Conservation (phyloP, 2,797 vertebrate genomes). For the Lates japonicus region DNA sequence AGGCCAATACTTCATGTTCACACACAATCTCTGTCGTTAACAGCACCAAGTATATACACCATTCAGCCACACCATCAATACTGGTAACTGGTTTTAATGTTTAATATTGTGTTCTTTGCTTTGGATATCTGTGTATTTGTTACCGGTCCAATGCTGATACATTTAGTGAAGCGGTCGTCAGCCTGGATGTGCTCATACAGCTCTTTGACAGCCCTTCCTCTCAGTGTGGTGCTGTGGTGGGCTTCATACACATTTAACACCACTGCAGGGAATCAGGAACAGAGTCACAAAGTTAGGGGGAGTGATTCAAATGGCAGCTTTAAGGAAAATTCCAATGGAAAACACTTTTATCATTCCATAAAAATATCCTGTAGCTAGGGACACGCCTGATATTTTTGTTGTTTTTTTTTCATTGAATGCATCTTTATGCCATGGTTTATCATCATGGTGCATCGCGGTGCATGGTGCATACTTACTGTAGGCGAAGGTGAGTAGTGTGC, state of each 20-base stretch:
- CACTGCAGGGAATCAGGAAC: slow-evolving; percentile 68
- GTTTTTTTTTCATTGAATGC: not conserved
- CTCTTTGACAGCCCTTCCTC: slow-evolving; percentile 84
- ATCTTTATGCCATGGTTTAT: not conserved
- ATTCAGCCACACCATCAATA: no score
- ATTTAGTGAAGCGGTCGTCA: slow-evolving; percentile 94
- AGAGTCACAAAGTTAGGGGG: slow-evolving; percentile 5
- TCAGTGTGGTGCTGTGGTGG: slow-evolving; percentile 87
- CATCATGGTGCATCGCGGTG: not conserved
- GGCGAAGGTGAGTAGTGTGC: slow-evolving; percentile 86
- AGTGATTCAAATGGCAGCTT: not conserved
- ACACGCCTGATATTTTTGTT: not conserved
- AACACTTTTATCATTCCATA: slow-evolving; percentile 3
- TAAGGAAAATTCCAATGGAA: not conserved
- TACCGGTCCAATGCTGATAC: slow-evolving; percentile 96
- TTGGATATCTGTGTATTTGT: not conserved
- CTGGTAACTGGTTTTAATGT: no score
- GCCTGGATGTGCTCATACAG: slow-evolving; percentile 93
- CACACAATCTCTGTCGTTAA: not conserved
- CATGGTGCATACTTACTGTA: slow-evolving; percentile 68
- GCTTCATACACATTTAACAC: slow-evolving; percentile 92
- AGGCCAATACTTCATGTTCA: not conserved
- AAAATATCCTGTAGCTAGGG: not conserved
- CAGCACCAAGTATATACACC: not conserved
- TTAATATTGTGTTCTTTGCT: not conserved